Base-by-base conservation (phyloP, 2,888 invertebrate species). In the Tenthredo amoena region DNA sequence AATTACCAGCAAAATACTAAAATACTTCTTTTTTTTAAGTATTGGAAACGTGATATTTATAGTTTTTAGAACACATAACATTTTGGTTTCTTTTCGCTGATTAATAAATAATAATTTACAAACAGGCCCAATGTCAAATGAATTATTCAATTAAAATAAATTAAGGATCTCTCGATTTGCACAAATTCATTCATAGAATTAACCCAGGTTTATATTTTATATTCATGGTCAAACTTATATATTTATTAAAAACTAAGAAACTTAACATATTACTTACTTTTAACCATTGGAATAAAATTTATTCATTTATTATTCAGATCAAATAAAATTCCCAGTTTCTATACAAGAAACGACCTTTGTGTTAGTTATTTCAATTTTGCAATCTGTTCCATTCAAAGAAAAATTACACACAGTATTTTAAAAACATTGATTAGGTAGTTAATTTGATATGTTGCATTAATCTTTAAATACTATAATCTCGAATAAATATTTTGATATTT, bases 311-410 rank as follows among this genome's bases (percentile, higher is more conserved):
- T 62, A 62, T 62, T 62, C 62, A 62, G 62, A 62, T 62, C 26
- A 62, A 26, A 62, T 62, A 62, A 62, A 62, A 62, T 12, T 26
- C 26, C 26, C 62, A 62, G 9, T 62, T 55, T n/a, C 7, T n/a
- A 55, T n/a, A 55, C n/a, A 6, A 4, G n/a, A n/a, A 55, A 55
- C 55, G n/a, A n/a, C 1, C 7, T 55, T 55, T 55, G n/a, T n/a
- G n/a, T 55, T n/a, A 55, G 6, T 55, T 26, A 26, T 62, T 62
- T 0, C 26, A 62, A 62, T 12, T 91, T 1, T 91, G 87, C 77
- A 92, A 71, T 71, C 34, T n/a, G 40, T 71, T n/a, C 40, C 12
- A n/a, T n/a, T 71, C 9, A 9, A 68, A 26, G 9, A 26, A 34
- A 68, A 6, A 26, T 68, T 68, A 31, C 68, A 68, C 26, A 15